Evolutionary conservation across 2,113 vertebrate genomes (phyloP), one percentile per base, ranked within the genome.

Genomic region (human): DNA sequence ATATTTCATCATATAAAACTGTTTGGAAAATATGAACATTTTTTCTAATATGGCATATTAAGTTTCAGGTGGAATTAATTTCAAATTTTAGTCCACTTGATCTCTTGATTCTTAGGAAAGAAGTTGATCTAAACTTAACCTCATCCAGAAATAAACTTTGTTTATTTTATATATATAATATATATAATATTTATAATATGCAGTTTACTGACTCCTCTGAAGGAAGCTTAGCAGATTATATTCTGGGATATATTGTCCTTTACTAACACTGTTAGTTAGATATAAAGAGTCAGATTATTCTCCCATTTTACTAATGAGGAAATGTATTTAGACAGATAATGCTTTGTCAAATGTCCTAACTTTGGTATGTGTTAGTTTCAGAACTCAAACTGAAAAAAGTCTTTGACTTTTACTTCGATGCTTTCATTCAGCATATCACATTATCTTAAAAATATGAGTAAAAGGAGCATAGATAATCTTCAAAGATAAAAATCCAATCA

Each of bases 11-110:
- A 40, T 87, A 92, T 43, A 79, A 94, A 86, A 88, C 75, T n/a
- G 48, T 93, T 96, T 98, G 25, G 61, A 85, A 96, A 64, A 81
- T 6, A 50, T n/a, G 79, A 23, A 48, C 30, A 6, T 94, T 96
- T 87, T 45, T 32, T 95, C 30, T 80, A 79, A 64, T 50, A 89
- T 50, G 7, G 6, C 45, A 89, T 86, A 89, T 4, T 87, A 38
- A 23, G 3, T 86, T 61, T 20, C 70, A 79, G 3, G 38, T 35
- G 3, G 84, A 97, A 97, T 40, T 25, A 80, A 88, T 91, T 92
- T 1, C 18, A 83, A 91, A 1, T 20, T 94, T 59, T 86, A 76
- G 20, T 55, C 16, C 50, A 72, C 16, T 43, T 93, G 18, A 78
- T 93, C 22, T 84, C 64, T 75, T 92, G 91, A 90, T 1, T 10